Conservation (phyloP, 2,797 vertebrate species). For the Ibycter americanus region DNA sequence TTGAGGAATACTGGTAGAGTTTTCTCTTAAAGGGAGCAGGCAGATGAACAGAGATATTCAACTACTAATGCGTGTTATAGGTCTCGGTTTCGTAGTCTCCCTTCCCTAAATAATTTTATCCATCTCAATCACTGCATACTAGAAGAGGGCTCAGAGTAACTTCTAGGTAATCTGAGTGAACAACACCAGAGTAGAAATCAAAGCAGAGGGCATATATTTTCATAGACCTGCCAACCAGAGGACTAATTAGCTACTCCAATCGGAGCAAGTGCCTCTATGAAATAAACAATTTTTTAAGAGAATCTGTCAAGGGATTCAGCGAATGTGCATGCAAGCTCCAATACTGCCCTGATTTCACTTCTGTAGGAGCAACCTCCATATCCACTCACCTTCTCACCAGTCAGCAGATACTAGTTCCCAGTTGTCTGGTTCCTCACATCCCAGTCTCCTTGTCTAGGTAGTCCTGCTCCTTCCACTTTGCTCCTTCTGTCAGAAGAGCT, state of each 20-base stretch:
- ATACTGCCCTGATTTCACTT: not conserved
- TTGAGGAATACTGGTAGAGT: not conserved
- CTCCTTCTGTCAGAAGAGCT: not conserved
- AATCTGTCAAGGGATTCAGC: not conserved
- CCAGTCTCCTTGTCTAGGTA: not conserved
- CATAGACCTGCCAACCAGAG: not conserved
- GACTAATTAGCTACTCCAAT: not conserved
- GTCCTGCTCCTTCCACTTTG: not conserved
- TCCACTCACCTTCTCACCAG: not conserved
- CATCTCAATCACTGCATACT: not conserved
- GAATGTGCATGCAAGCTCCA: not conserved
- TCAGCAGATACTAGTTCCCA: not conserved
- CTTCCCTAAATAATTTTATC: not conserved
- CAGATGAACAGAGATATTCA: not conserved
- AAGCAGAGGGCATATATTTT: not conserved
- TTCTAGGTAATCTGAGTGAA: not conserved
- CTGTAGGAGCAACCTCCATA: not conserved
- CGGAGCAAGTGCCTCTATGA: not conserved
- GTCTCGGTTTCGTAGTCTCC: not conserved
- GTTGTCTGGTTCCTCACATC: not conserved
- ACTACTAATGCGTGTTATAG: not conserved
- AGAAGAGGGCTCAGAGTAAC: not conserved
- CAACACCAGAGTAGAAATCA: not conserved
- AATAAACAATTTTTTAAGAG: not conserved
- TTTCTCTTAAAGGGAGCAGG: not conserved